Base-by-base conservation (phyloP, 2,797 vertebrate genomes). In the Neosilurus hyrtlii region DNA sequence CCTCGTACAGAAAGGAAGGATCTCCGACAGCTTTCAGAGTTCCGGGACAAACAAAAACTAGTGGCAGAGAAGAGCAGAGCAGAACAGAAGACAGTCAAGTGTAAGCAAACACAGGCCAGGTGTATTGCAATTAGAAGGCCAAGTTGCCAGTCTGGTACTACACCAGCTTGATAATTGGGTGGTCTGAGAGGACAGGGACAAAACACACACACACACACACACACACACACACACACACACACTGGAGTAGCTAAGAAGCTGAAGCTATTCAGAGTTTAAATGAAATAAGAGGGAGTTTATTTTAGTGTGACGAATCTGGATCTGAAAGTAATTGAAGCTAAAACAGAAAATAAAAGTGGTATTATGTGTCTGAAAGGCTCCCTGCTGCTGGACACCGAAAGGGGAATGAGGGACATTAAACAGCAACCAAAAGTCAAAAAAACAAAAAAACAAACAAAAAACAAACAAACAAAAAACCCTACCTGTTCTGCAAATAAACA, bases 1-100 rank as follows among this genome's bases (percentile, higher is more conserved):
- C 97, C 95, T 99, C 97, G 90, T 97, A 99, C 86, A 98, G 95
- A 95, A 97, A 97, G 82, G 97, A 96, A 82, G 98, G 96, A 87
- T 99, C 97, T 94, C 97, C 97, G 85, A 99, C 95, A 89, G 97
- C 96, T 96, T 98, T 99, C 96, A 99, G 95, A 91, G 96, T 98
- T 94, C 98, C 98, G 82, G 98, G 98, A 94, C 98, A 99, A 95
- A 99, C 96, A 98, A 99, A 99, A 95, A 99, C 98, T 99, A 96
- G 93, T 92, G 95, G 93, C 94, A 85, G 95, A 94, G 93, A 96
- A 95, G 94, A 98, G 95, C 92, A 95, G 94, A 98, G 95, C 92
- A 95, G 94, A 95, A 97, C 92, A 95, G 96, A 90, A 95, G 94
- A 94, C 87, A 90, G 87, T 91, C 82, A 87, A 91, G 92, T 90